Evolutionary conservation across 2,113 vertebrate species (phyloP), one percentile per base, ranked within the genome.

Genomic region (Phycodurus eques): DNA sequence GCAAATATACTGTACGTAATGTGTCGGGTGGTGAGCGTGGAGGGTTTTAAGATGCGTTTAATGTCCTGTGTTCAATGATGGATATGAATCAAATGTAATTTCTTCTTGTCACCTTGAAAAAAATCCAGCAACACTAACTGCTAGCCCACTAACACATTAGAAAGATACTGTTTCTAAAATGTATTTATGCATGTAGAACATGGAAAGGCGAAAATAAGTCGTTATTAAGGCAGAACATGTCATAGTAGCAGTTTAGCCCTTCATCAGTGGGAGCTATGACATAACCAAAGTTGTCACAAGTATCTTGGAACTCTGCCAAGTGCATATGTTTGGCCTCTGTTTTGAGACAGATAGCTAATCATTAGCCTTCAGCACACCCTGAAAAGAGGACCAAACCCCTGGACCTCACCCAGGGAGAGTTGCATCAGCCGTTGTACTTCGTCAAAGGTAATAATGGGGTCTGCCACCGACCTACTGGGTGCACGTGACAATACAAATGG

Each of bases 311-410:
- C 78, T 73, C n/a, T 72, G 56, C 78, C 76, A 76, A 20, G 54
- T 22, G 69, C 42, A 11, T 5, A 44, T 44, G 60, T 57, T 3
- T 8, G 19, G 46, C 15, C 13, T 49, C 71, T 87, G 77, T 76
- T 77, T 63, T 11, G 0, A n/a, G 31, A 68, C 60, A 79, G 90
- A 91, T 91, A 90, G 19, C 77, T 22, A 90, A 91, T 90, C 90
- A 0, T 14, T 60, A 1, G 0, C 71, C 53, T 79, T 72, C 83
- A 88, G 74, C 72, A 14, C 54, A 27, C 22, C 71, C 13, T 20
- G 31, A 57, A 69, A 43, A 75, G 17, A 71, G 60, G 76, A 7
- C 42, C n/a, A 42, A 15, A 54, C 76, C 64, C 31, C 49, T 5
- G 54, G 46, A 80, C 73, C 64, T 80, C 77, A 79, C 47, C 59